These are phyloP conservation scores for Lamproptera curius DNA, from an alignment of 2,888 invertebrate species.

Conservation along the genomic window DNA sequence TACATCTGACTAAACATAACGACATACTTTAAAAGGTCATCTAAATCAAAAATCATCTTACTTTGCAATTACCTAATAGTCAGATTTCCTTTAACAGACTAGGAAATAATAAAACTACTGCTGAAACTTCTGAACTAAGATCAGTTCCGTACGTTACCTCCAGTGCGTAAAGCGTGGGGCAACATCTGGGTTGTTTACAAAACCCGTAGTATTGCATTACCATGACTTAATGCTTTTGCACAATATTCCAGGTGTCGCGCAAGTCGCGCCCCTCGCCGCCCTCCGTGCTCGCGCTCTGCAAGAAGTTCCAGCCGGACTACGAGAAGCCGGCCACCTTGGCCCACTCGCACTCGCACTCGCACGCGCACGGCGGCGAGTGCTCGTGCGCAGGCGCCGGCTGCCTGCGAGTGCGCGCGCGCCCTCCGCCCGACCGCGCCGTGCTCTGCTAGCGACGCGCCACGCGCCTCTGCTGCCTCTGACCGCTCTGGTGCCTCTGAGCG, in stretches of 20 bases:
- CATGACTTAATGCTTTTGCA: too few species aligned
- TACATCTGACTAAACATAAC: too few species aligned
- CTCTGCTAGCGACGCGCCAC: constrained; percentile 46
- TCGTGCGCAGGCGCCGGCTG: constrained; percentile 34
- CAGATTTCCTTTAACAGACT: too few species aligned
- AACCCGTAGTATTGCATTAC: too few species aligned
- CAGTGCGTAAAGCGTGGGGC: too few species aligned
- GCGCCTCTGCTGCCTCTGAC: constrained; percentile 29
- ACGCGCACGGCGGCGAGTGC: constrained; percentile 30
- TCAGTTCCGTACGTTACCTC: too few species aligned
- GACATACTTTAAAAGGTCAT: too few species aligned
- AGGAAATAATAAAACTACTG: too few species aligned
- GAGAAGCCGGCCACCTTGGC: constrained; percentile 64
- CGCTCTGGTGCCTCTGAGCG: constrained; percentile 17
- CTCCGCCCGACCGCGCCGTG: constrained; percentile 38
- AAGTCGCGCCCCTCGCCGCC: constrained; percentile 78
- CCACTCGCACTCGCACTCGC: constrained; percentile 32
- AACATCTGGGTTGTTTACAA: too few species aligned
- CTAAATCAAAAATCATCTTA: too few species aligned
- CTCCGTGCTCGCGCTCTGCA: constrained; percentile 71
- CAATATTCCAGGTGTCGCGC: constrained; percentile 65
- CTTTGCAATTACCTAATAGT: too few species aligned
- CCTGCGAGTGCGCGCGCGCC: constrained; percentile 33
- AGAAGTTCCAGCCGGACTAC: constrained; percentile 75
- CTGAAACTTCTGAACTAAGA: too few species aligned